These are phyloP conservation scores for Caradrina clavipalpis DNA, from an alignment of 2,888 invertebrate species.

Conservation along the genomic window DNA sequence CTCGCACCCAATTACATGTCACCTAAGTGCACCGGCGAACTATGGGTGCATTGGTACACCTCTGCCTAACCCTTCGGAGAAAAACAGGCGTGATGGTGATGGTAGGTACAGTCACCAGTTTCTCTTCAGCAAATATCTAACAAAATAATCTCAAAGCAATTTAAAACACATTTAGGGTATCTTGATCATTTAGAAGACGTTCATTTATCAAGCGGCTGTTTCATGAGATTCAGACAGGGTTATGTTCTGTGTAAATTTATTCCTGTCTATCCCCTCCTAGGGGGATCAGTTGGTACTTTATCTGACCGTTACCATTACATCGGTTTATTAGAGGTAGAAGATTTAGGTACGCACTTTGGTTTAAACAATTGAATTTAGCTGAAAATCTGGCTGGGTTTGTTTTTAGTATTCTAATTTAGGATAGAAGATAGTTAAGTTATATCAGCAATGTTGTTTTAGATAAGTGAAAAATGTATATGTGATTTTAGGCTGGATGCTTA, in stretches of 20 bases:
- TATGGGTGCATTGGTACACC: too few relatives aligned
- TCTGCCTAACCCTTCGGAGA: too few relatives aligned
- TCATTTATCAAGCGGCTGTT: constrained; percentile 43
- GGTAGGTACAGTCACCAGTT: neutral
- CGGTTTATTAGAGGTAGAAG: constrained; percentile 61
- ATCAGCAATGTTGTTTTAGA: too few relatives aligned
- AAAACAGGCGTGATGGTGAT: too few relatives aligned
- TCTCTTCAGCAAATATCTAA: constrained; percentile 12
- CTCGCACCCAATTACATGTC: too few relatives aligned
- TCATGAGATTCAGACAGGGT: constrained; percentile 44
- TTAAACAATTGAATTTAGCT: constrained; percentile 50
- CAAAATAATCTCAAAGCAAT: constrained; percentile 51
- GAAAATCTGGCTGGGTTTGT: neutral
- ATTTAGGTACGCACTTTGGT: constrained; percentile 55
- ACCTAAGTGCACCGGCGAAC: too few relatives aligned
- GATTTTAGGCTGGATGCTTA: too few relatives aligned
- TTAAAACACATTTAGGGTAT: constrained; percentile 42
- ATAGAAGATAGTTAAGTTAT: too few relatives aligned
- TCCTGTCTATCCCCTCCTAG: constrained; percentile 32
- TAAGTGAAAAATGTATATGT: too few relatives aligned
- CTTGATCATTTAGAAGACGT: constrained; percentile 36
- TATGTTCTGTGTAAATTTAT: constrained; percentile 47
- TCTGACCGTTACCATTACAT: constrained; percentile 63
- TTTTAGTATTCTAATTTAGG: neutral
- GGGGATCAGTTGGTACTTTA: constrained; percentile 67